A percentile compares a stretch with the other conserved stretches of the same genome.
Evolutionary conservation across 2,113 vertebrate species (phyloP).

Genomic region (Uropsilus gracilis): DNA sequence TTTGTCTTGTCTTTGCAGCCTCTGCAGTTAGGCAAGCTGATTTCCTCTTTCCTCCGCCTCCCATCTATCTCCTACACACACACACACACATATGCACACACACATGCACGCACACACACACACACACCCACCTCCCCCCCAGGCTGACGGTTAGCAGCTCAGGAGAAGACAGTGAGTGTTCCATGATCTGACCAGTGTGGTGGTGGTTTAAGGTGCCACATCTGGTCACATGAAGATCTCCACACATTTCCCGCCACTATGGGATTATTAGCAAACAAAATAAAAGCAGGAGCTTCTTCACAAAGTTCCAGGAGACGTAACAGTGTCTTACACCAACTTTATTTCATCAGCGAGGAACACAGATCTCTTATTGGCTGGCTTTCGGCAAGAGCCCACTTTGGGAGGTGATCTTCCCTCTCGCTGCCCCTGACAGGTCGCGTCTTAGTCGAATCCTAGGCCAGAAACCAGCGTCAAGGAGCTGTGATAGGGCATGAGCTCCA

Average conservation of each 20-base stretch:
- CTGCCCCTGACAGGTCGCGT: neutral
- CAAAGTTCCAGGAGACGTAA: neutral
- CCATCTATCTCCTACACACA: neutral
- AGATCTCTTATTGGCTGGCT: neutral
- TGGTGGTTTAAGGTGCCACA: neutral
- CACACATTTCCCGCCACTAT: neutral
- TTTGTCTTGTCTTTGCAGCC: neutral
- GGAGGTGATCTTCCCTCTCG: neutral
- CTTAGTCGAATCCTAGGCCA: neutral
- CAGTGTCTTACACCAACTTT: neutral
- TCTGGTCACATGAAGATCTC: neutral
- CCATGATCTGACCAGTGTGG: neutral
- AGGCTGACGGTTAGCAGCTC: neutral
- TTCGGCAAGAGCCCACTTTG: neutral
- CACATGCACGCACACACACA: too few relatives aligned
- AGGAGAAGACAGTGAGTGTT: neutral
- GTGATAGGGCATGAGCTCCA: neutral
- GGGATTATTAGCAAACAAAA: neutral
- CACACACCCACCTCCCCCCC: neutral
- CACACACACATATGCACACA: neutral
- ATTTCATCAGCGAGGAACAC: neutral
- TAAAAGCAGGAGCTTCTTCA: neutral
- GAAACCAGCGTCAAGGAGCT: neutral
- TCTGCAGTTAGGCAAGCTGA: neutral
- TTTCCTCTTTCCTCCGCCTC: neutral